Conservation (phyloP, 2,113 vertebrate genomes). For the Pelecanoides urinatrix region DNA sequence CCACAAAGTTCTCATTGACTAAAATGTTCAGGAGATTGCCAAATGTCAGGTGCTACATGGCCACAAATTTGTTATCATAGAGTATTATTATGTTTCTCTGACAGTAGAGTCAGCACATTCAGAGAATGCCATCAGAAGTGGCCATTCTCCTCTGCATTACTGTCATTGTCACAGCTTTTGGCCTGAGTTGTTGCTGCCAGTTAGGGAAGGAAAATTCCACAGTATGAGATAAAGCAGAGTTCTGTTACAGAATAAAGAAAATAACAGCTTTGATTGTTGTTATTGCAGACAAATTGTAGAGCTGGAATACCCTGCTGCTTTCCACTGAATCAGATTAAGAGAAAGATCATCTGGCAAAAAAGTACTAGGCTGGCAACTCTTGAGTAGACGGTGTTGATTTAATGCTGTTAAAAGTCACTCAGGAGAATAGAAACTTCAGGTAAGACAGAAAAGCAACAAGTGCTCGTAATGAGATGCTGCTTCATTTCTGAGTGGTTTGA, state of each 20-base stretch:
- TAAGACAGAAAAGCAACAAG: not conserved
- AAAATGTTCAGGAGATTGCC: not conserved
- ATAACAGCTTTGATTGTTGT: conserved; percentile 1
- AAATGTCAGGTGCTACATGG: not conserved
- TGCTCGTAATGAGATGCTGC: conserved; percentile 21
- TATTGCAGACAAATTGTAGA: conserved; percentile 4
- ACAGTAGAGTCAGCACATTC: not conserved
- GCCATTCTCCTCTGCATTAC: not conserved
- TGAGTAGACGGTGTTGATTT: conserved; percentile 37
- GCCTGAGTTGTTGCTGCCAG: not conserved
- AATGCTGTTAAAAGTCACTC: conserved; percentile 28
- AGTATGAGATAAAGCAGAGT: not conserved
- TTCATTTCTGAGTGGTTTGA: conserved; percentile 24
- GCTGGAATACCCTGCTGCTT: not conserved
- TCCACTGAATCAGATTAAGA: conserved; percentile 41
- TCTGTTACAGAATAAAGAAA: conserved; percentile 5
- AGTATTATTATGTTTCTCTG: not conserved
- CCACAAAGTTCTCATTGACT: not conserved
- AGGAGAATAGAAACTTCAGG: conserved; percentile 36
- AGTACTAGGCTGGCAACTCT: not conserved
- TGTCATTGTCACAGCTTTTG: not conserved
- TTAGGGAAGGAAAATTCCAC: conserved; percentile 11
- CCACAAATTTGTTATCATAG: not conserved
- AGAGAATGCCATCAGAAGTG: not conserved
- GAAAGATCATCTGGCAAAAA: conserved; percentile 39